phyloP scores from a whole-genome alignment of 1,140 invertebrate genomes.

The Caenorhabditis inopinata region DNA sequence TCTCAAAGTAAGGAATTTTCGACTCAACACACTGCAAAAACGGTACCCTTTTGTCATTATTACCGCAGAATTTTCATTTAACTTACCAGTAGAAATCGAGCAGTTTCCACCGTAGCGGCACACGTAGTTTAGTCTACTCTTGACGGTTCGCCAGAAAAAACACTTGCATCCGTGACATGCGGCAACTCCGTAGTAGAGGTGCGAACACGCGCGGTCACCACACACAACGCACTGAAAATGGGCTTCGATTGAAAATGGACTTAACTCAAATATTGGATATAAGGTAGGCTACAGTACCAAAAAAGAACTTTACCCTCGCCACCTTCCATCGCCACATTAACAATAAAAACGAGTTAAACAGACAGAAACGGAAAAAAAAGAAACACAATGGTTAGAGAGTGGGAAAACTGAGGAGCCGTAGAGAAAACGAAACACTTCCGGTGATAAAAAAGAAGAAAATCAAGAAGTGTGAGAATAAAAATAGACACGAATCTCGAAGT shows the following conservation, averaged over 20 bases:
- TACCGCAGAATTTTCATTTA: background rate
- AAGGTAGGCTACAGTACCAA: background rate
- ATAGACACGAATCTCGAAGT: background rate
- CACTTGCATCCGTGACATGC: slow-evolving; percentile 93
- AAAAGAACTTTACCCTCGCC: background rate
- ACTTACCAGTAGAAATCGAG: slow-evolving; percentile 74
- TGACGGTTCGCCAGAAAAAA: slow-evolving; percentile 82
- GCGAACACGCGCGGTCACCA: slow-evolving; percentile 59
- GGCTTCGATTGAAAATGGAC: no score
- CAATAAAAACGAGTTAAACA: background rate
- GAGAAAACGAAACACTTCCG: background rate
- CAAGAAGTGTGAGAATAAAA: background rate
- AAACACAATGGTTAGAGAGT: no score
- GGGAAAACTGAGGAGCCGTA: background rate
- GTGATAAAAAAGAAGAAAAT: background rate
- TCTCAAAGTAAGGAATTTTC: no score
- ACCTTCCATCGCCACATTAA: background rate
- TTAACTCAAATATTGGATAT: background rate
- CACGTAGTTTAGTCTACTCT: slow-evolving; percentile 76
- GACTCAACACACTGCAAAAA: no score
- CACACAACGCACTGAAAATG: slow-evolving; percentile 62
- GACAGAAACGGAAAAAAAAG: background rate
- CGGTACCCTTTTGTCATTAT: background rate
- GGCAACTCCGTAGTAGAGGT: slow-evolving; percentile 80
- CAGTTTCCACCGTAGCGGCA: slow-evolving; percentile 90